Evolutionary conservation across 2,797 vertebrate species (phyloP), one percentile per base, ranked within the genome.

Genomic region (Enteromius afrohamiltoni): DNA sequence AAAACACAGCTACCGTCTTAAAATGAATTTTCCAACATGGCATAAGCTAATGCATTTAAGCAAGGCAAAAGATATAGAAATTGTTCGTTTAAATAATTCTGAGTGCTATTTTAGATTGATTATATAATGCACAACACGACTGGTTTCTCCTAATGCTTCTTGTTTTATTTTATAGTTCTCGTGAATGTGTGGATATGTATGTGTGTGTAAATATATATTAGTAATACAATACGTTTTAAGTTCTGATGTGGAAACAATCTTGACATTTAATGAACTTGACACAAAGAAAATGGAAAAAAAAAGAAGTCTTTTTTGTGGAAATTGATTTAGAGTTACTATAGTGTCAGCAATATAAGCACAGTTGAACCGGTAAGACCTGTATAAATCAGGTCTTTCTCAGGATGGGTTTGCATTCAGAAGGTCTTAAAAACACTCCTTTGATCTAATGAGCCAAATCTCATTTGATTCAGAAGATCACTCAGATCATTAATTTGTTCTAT

Each of bases 361-460:
- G 93, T 92, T 88, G 86, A 92, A 95, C 94, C 91, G 93, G 94
- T 93, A 94, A 92, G 91, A 95, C 94, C 93, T 93, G 93, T 89
- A 90, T 76, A 51, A 40, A 34, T 34, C 62, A 21, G 80, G 84
- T 55, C 74, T 29, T 64, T 68, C 6, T 51, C 76, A 69, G 40
- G 69, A 75, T 86, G 77, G 73, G 67, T 87, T 85, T 68, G 26
- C 53, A 11, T 62, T 75, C 34, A 26, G 58, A 67, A 49, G 16
- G 34, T 49, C 71, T 62, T 67, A 47, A 62, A 62, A 80, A 45
- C 65, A 55, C 7, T 14, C 45, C 29, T 19, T 34, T 9, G 31
- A 55, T 8, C 8, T 40, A 14, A 69, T 29, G 1, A 70, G 31
- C 31, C 29, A 17, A n/a, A 68, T 51, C 62, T 11, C 3, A 21